A percentile compares a stretch with the other conserved stretches of the same genome.
Evolutionary conservation across 2,113 vertebrate genomes (phyloP).

Genomic region (Microtus oregoni): DNA sequence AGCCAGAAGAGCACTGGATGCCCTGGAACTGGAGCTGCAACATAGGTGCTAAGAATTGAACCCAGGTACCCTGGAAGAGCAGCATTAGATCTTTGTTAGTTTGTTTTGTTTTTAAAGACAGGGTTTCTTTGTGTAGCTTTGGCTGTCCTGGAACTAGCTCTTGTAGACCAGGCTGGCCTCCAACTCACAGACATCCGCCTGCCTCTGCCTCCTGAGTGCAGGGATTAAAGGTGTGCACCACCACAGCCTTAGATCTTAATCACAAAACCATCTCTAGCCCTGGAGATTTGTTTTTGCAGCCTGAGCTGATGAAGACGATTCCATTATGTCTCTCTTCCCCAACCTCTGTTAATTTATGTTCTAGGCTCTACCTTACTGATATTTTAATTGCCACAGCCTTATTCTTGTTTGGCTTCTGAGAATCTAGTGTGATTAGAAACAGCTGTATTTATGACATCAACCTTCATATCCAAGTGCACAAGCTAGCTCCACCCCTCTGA

Average conservation of each 20-base stretch:
- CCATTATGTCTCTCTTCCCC: neutral
- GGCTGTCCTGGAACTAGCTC: neutral
- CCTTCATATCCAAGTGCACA: neutral
- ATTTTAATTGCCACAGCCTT: neutral
- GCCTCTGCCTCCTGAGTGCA: neutral
- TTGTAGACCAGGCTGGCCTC: neutral
- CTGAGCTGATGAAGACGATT: neutral
- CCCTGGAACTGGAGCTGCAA: neutral
- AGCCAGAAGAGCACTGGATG: no score
- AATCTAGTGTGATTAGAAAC: neutral
- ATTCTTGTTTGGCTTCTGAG: constrained; percentile 8
- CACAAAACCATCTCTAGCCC: neutral
- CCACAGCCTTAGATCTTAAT: neutral
- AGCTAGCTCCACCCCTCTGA: neutral
- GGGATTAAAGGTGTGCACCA: neutral
- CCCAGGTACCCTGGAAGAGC: neutral
- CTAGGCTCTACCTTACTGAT: neutral
- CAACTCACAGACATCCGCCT: neutral
- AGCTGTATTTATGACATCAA: neutral
- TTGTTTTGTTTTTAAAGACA: neutral
- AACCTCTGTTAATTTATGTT: neutral
- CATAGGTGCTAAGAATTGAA: neutral
- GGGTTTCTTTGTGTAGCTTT: neutral
- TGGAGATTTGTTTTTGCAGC: neutral
- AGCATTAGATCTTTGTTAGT: neutral